Percentiles rank a stretch among this genome's conserved stretches.
These are phyloP conservation scores for Cryptomyrus ogoouensis DNA, from an alignment of 2,113 vertebrate genomes.

Conservation along the genomic window DNA sequence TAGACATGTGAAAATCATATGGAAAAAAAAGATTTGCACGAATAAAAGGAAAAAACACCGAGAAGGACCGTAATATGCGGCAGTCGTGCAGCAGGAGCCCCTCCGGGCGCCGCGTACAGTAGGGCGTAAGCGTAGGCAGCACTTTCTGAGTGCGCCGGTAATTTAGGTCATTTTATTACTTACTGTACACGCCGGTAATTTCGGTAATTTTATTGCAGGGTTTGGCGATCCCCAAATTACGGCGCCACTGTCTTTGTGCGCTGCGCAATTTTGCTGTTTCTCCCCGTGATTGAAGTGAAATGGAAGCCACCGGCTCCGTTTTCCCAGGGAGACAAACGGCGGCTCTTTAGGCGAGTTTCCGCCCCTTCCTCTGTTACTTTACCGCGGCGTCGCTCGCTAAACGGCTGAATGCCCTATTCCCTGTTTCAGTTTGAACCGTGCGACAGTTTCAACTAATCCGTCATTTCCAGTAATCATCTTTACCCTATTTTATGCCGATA, in stretches of 20 bases:
- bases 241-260: constrained; percentile 61
- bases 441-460: not conserved
- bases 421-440: not conserved
- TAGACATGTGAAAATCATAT: not conserved
- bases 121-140: constrained; percentile 57
- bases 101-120: constrained; percentile 27
- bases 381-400: not conserved
- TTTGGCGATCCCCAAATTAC: constrained; percentile 62
- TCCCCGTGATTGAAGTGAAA: constrained; percentile 59
- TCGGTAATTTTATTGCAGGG: constrained; percentile 69
- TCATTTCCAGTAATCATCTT: not conserved
- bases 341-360: constrained; percentile 15
- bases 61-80: constrained; percentile 16
- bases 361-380: constrained; percentile 33
- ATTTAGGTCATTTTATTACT: constrained; percentile 72
- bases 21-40: not conserved
- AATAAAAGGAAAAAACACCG: constrained; percentile 23
- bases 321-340: constrained; percentile 13
- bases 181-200: constrained; percentile 61
- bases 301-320: constrained; percentile 43
- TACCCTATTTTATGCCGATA: not conserved
- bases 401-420: not conserved
- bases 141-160: constrained; percentile 57
- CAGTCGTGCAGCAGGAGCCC: constrained; percentile 13
- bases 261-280: constrained; percentile 69